Base-by-base conservation (phyloP, 2,888 invertebrate species). In the Dermolepida albohirtum region DNA sequence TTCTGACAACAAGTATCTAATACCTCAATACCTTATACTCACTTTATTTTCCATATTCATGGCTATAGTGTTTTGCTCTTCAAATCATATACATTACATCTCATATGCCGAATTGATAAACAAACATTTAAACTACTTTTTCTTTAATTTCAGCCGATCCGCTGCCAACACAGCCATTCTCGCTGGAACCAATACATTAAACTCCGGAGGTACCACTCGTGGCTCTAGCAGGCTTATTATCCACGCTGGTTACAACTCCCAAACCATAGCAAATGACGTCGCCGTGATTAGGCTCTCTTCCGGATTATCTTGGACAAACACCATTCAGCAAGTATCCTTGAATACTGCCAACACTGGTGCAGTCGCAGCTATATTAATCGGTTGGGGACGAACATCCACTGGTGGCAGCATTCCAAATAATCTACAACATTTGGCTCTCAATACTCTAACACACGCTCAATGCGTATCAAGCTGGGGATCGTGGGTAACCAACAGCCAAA, bases 341-440 rank as follows among this genome's bases (percentile, higher is more conserved):
- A 43, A 51, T 4, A 40, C 63, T 12, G 55, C 34, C 10, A 64
- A 59, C 39, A 72, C 71, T 7, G 69, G 52, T 10, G 47, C 68
- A 4, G 59, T 67, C 8, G 57, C 68, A 5, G 55, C 64, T n/a
- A 40, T 66, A 16, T 51, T 74, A 0, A 57, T 59, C 27, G 74
- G 73, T 12, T 73, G 73, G 73, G 73, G 73, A 34, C 34, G 83
- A 54, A 78, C 82, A 27, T 83, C 84, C 14, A 88, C 87, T 74
- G 88, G 88, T 14, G 88, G 88, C 16, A 75, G 76, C 1, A 76
- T 84, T 0, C 87, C 89, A 0, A 84, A 85, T 67, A 82, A 85
- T 6, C 82, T 89, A 5, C 88, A 89, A 73, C 85, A 85, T 76
- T 86, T 89, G 65, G 81, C 85, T 70, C 74, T 87, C 62, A 83